phyloP scores from a whole-genome alignment of 1,140 invertebrate genomes.

The Panonychus citri region DNA sequence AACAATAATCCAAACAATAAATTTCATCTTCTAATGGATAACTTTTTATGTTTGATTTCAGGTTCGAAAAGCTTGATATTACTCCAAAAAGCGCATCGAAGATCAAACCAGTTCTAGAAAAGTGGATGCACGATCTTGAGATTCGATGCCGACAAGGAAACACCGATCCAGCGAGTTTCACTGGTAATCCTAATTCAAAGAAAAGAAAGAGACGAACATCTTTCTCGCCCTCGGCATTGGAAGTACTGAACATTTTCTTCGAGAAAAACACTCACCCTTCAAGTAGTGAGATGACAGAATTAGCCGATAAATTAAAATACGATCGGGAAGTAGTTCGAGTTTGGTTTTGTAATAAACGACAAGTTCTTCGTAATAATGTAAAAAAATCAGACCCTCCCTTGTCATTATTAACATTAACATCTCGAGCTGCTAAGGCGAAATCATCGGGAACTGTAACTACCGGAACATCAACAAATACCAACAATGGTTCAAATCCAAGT shows the following conservation, averaged over 20 bases:
- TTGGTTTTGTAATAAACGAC: conserved; percentile 97
- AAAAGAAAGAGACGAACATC: conserved; percentile 85
- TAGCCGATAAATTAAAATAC: conserved; percentile 82
- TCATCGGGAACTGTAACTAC: no score
- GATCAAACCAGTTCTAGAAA: conserved; percentile 90
- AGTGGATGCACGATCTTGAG: conserved; percentile 94
- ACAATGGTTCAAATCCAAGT: no score
- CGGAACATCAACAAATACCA: no score
- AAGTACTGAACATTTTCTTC: conserved; percentile 81
- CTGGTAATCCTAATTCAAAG: conserved; percentile 82
- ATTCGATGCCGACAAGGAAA: conserved; percentile 65
- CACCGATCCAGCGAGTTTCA: conserved; percentile 80
- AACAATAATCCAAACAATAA: no score
- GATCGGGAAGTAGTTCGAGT: conserved; percentile 92
- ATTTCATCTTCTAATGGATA: conserved; percentile 1
- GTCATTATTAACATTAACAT: no score
- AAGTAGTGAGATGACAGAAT: conserved; percentile 81
- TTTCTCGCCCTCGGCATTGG: conserved; percentile 83
- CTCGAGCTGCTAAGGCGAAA: no score
- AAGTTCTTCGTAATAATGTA: conserved; percentile 80
- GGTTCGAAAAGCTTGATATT: conserved; percentile 98
- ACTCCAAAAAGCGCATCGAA: conserved; percentile 97
- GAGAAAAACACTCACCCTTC: conserved; percentile 92
- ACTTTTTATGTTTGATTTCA: conserved; percentile 24
- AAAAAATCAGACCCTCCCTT: conserved; percentile 24